Evolutionary conservation across 2,797 vertebrate genomes (phyloP).

Genomic region (Malacoraja senta): DNA sequence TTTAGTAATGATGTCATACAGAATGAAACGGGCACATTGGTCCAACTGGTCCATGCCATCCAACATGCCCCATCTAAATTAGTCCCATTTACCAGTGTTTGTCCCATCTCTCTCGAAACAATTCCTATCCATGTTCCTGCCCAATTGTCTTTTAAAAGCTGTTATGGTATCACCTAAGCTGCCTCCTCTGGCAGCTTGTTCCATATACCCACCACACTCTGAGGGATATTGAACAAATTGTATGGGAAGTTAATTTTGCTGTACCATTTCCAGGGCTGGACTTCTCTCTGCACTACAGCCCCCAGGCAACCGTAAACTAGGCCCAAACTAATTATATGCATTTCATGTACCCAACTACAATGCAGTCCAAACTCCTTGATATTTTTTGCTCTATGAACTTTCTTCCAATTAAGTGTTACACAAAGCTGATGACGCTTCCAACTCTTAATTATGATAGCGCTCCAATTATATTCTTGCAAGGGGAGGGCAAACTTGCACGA

Average conservation of each 20-base stretch:
- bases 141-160: no score
- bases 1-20: background rate
- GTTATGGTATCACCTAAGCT: no score
- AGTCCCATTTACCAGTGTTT: no score
- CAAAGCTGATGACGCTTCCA: background rate
- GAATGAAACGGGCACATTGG: no score
- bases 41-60: no score
- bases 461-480: background rate
- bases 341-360: background rate
- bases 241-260: no score
- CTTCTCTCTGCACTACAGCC: background rate
- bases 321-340: background rate
- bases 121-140: no score
- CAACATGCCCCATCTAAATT: no score
- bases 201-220: no score
- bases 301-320: background rate
- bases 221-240: no score
- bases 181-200: no score
- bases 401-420: background rate
- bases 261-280: background rate
- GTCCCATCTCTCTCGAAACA: no score
- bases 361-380: background rate
- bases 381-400: background rate
- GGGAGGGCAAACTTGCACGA: background rate
- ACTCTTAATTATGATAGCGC: background rate